Base-by-base conservation (phyloP, 2,888 invertebrate genomes). In the Axea sp. region DNA sequence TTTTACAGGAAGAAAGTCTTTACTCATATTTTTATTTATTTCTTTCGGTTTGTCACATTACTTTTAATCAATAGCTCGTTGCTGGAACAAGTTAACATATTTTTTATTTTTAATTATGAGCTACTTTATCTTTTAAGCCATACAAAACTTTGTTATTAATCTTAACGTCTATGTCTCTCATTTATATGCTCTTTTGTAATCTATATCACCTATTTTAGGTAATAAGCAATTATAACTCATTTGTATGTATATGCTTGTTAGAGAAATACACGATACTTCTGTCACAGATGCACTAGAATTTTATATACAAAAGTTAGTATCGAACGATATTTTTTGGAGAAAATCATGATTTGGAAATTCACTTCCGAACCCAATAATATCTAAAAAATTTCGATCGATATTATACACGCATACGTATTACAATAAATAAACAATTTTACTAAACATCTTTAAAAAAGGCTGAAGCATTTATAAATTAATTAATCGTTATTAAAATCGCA, bases 51-150 rank as follows among this genome's bases (percentile, higher is more conserved):
- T 22, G 19, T 22, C 49, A 11, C 33, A 17, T 4, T 39, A 31
- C 12, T 35, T 47, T 17, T 28, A 26, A 31, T 15, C 14, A 17
- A 45, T 57, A 51, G 55, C 31, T 57, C 53, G 26, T 71, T 43
- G 26, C 33, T 39, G 51, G 33, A 43, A 64, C 43, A 49, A 60
- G 49, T 68, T 51, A 51, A 22, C 7, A 17, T 39, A 14, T 35
- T 39, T 9, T 22, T 15, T 45, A 17, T 28, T 7, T 69, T 49
- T 53, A 59, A 60, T 77, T 80, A 81, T 75, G 37, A 62, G 59
- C 79, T 81, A 80, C 72, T 68, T 77, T 78, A 60, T 77, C 76
- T 47, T 76, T 78, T 73, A 78, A 75, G 77, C 79, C 77, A 80
- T 82, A 82, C 75, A 82, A 82, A 82, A 81, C 78, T 76, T 78